Evolutionary conservation across 2,888 invertebrate genomes (phyloP), one percentile per base, ranked within the genome.

Genomic region (Leptinotarsa tumamoca): DNA sequence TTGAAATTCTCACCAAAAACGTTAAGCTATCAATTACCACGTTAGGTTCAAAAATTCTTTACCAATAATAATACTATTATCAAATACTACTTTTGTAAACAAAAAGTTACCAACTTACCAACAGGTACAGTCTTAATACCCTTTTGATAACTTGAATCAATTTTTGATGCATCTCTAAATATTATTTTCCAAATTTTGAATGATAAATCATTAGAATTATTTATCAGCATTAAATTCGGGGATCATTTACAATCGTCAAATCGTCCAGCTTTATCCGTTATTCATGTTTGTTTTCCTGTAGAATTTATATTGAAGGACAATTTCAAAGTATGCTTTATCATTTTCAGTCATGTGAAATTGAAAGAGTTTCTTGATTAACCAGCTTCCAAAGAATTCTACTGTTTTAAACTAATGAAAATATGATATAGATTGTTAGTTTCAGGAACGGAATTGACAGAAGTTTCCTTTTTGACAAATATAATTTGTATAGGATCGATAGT

Each of bases 261-360:
- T 10, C 18, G 63, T 33, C n/a, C 63, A 63, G 63, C 63, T 63
- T 63, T 63, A 33, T 63, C 33, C 63, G 33, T 33, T 58, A 58
- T 58, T 58, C 58, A 58, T 58, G 21, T 58, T 23, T 23, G 23
- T 23, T 23, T 21, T 15, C 14, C 58, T 23, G 15, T 58, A 23
- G 23, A 27, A 15, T 23, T 14, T 21, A 58, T 17, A 4, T 58
- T 21, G 14, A 21, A 58, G 15, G 27, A 58, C 58, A 58, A 15
- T 58, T 58, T 58, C 15, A 58, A 58, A 58, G 58, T 58, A 58
- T 58, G 23, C 58, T 58, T 58, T 58, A 23, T 21, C 5, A 58
- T 23, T 58, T 21, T 23, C 15, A 21, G 21, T 52, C 52, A 52
- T 15, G 5, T 13, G n/a, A 52, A 17, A 52, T 52, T 52, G 0